Evolutionary conservation across 2,888 invertebrate species (phyloP), one percentile per base, ranked within the genome.

Genomic region (Euplexia lucipara): DNA sequence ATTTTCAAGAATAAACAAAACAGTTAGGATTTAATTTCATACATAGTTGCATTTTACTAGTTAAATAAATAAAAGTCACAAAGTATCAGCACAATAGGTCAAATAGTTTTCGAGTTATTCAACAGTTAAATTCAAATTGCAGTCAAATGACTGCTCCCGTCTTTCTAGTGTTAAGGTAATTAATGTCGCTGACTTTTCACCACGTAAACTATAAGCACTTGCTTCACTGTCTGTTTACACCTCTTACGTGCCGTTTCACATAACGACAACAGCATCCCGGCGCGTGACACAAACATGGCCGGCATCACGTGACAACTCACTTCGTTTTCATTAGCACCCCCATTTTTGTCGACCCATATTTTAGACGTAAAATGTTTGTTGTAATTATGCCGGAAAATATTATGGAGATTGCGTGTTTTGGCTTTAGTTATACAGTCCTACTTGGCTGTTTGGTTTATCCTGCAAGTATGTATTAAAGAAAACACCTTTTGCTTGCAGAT

Each of bases 251-350:
- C 18, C 22, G 22, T 10, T 9, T 8, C 70, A 12, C 8, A 37
- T 34, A 70, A 53, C 64, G 41, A 57, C 26, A n/a, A 0, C 37
- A 45, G 37, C 42, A 59, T 42, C 44, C n/a, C 39, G 42, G 57
- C 32, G 45, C 35, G 20, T 14, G 26, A 47, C 45, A n/a, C 20
- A 37, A 64, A 66, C 67, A 49, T 10, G 39, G 42, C 41, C 41
- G 30, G 32, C 47, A 49, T 39, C 48, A 62, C 65, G 66, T 62
- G 78, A 78, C 70, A 56, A 59, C 57, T 65, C 51, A 56, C 74
- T 79, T 70, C 41, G 60, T 68, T 77, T 61, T 68, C 67, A 70
- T 80, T 78, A 66, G 45, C 53, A 18, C 20, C 47, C 16, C 10
- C 56, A 56, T 63, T 63, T 65, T 26, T 57, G 61, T 18, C 20